Conservation (phyloP, 2,797 vertebrate species). For the Enteromius argenteus region DNA sequence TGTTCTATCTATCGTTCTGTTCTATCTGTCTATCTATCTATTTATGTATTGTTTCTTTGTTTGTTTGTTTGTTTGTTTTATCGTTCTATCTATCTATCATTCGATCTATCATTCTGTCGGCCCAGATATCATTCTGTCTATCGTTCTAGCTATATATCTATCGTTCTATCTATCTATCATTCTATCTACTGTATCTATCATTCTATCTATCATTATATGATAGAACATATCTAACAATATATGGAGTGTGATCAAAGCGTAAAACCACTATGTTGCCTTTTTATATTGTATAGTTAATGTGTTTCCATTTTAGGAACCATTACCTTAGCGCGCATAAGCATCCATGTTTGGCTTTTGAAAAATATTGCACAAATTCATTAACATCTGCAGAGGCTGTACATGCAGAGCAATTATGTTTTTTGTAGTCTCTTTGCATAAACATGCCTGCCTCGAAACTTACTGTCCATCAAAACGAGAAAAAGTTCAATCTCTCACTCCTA, state of each 20-base stretch:
- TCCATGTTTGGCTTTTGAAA: neutral
- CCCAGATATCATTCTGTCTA: too few relatives aligned
- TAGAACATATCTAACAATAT: neutral
- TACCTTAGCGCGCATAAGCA: neutral
- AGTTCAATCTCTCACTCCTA: neutral
- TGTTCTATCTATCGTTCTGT: too few relatives aligned
- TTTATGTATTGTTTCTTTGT: too few relatives aligned
- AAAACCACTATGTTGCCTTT: neutral
- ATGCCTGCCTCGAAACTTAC: neutral
- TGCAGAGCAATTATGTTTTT: slow-evolving; percentile 1
- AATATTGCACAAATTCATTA: slow-evolving; percentile 29
- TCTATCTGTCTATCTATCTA: too few relatives aligned
- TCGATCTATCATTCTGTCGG: too few relatives aligned
- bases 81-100: too few relatives aligned
- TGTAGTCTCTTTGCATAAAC: neutral
- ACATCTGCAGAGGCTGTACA: neutral
- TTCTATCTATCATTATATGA: neutral
- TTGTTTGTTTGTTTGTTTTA: too few relatives aligned
- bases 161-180: neutral
- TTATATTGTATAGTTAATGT: slow-evolving; percentile 4
- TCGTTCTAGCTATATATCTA: neutral
- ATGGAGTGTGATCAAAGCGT: neutral
- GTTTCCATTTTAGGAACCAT: slow-evolving; percentile 33
- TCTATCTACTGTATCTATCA: neutral
- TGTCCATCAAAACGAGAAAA: slow-evolving; percentile 21